A percentile compares a stretch with the other conserved stretches of the same genome.
Conservation (phyloP, 2,888 invertebrate species). For the Meliscaeva auricollis region DNA sequence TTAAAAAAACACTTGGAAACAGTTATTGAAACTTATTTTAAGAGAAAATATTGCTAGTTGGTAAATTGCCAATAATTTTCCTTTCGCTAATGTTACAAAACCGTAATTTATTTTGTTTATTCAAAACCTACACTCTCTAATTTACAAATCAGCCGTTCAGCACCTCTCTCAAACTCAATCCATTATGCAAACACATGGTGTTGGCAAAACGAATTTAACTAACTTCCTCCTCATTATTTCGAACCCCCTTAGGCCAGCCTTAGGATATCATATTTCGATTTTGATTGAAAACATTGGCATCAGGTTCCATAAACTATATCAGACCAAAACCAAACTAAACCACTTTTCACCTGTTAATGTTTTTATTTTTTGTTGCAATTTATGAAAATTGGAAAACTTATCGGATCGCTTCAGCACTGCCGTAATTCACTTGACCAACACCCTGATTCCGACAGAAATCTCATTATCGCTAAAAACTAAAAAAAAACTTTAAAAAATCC, state of each 20-base stretch:
- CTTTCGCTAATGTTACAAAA: too few relatives aligned
- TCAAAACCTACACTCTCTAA: background rate
- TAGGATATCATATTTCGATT: conserved; percentile 38
- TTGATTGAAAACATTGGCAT: conserved; percentile 33
- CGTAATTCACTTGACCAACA: conserved; percentile 48
- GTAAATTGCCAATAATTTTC: too few relatives aligned
- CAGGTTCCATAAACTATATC: conserved; percentile 16
- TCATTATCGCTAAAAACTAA: conserved; percentile 22
- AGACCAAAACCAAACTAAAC: conserved; percentile 29
- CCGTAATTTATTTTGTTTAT: background rate
- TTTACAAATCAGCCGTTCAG: conserved; percentile 10
- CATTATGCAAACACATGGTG: background rate
- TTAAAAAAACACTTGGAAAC: too few relatives aligned
- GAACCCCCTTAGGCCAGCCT: conserved; percentile 4
- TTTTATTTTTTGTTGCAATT: conserved; percentile 36
- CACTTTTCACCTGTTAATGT: conserved; percentile 34
- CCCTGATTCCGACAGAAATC: conserved; percentile 39
- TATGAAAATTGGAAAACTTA: conserved; percentile 75
- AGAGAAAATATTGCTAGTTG: too few relatives aligned
- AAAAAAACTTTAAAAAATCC: background rate
- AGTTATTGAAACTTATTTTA: too few relatives aligned
- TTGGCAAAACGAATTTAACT: conserved; percentile 27
- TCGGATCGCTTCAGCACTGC: conserved; percentile 50
- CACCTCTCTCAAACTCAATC: background rate
- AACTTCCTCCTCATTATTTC: conserved; percentile 48